These are phyloP conservation scores for Xenops minutus DNA, from an alignment of 2,797 vertebrate species.

Conservation along the genomic window DNA sequence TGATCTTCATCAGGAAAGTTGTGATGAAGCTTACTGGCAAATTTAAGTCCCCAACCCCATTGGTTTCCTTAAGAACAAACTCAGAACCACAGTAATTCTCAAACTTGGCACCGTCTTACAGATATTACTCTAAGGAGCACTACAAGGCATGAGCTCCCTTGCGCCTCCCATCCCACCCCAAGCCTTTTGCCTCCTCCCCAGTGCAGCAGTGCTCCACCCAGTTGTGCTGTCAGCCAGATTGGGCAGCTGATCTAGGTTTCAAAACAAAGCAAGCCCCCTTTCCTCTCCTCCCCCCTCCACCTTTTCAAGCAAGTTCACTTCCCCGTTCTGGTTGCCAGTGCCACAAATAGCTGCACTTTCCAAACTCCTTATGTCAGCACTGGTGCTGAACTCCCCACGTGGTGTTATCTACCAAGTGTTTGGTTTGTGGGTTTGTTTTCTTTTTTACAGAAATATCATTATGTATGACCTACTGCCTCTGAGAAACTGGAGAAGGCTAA, in stretches of 20 bases:
- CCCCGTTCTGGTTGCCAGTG: background rate
- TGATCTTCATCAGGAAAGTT: background rate
- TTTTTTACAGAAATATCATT: background rate
- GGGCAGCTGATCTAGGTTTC: background rate
- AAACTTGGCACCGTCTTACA: background rate
- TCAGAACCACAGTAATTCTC: background rate
- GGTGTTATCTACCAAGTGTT: background rate
- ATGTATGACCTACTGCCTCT: background rate
- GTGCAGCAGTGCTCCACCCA: background rate
- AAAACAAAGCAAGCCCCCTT: background rate
- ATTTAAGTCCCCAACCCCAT: fast-evolving
- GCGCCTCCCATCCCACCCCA: background rate
- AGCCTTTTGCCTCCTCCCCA: background rate
- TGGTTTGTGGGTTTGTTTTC: background rate
- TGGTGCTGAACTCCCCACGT: background rate
- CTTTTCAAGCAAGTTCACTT: background rate
- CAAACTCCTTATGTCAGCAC: background rate
- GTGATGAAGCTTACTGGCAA: background rate
- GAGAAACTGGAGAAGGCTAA: background rate
- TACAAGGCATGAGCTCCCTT: background rate
- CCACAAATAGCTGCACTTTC: background rate
- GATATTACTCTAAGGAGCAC: background rate
- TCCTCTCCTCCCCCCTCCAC: background rate
- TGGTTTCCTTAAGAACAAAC: background rate
- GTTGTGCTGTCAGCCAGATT: background rate